These are phyloP conservation scores for Ia io DNA, from an alignment of 2,113 vertebrate species.

Conservation along the genomic window DNA sequence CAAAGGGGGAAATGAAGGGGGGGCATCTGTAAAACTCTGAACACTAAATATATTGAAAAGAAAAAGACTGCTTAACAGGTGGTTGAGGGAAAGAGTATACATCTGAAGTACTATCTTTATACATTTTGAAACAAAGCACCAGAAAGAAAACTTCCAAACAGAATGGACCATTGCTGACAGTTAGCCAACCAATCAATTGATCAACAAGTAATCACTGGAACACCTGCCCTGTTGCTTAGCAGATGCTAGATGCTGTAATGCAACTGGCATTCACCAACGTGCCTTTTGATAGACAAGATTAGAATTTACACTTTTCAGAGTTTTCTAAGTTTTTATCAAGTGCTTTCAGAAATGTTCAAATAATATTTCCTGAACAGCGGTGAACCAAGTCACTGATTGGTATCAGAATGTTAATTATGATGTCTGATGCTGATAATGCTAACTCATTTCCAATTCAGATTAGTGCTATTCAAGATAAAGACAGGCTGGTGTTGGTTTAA, in stretches of 20 bases:
- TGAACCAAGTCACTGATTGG: neutral
- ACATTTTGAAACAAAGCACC: neutral
- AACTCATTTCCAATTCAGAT: slow-evolving; percentile 63
- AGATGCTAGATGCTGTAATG: neutral
- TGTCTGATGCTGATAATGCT: neutral
- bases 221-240: neutral
- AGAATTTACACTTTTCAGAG: neutral
- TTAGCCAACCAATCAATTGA: neutral
- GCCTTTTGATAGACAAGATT: neutral
- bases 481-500: slow-evolving; percentile 44
- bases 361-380: neutral
- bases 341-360: neutral
- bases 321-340: neutral
- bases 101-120: neutral
- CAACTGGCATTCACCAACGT: neutral
- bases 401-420: slow-evolving; percentile 49
- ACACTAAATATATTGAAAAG: neutral
- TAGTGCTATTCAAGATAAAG: slow-evolving; percentile 44
- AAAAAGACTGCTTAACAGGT: neutral
- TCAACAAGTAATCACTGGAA: neutral
- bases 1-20: too few species aligned
- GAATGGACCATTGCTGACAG: neutral
- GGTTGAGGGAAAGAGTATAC: neutral
- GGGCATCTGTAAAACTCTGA: too few species aligned
- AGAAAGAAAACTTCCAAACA: neutral